phyloP scores from a whole-genome alignment of 2,113 vertebrate genomes.

The Nymphicus hollandicus region DNA sequence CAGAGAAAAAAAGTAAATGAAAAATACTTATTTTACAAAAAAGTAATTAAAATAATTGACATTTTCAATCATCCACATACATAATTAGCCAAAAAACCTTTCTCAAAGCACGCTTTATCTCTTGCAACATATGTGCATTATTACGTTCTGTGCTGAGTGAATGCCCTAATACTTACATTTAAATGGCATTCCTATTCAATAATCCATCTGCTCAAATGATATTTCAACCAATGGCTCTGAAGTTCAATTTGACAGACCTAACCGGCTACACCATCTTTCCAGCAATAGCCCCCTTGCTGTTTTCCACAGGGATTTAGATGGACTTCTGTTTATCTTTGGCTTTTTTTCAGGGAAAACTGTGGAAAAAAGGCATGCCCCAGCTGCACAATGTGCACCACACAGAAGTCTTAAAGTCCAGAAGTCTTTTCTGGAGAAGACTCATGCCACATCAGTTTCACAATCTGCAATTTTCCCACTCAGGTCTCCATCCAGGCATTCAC shows the following conservation, averaged over 20 bases:
- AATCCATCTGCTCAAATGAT: background rate
- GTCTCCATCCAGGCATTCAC: background rate
- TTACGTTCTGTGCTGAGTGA: background rate
- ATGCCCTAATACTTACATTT: background rate
- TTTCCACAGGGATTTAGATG: background rate
- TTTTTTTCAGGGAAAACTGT: background rate
- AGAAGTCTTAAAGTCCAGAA: background rate
- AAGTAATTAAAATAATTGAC: background rate
- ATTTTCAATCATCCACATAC: background rate
- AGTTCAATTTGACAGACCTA: background rate
- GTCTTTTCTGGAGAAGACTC: background rate
- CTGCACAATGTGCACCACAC: background rate
- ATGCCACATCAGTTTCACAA: background rate
- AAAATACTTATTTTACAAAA: background rate
- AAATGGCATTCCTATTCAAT: background rate
- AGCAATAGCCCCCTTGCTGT: rapidly evolving
- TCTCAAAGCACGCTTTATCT: background rate
- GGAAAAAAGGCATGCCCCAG: background rate
- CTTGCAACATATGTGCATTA: background rate
- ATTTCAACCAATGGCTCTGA: background rate
- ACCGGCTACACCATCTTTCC: background rate
- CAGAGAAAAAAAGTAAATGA: background rate
- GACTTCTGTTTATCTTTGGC: background rate
- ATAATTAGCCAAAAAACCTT: background rate
- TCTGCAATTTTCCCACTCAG: background rate